Evolutionary conservation across 2,888 invertebrate genomes (phyloP).

Genomic region (Drosophila nigritarsus): DNA sequence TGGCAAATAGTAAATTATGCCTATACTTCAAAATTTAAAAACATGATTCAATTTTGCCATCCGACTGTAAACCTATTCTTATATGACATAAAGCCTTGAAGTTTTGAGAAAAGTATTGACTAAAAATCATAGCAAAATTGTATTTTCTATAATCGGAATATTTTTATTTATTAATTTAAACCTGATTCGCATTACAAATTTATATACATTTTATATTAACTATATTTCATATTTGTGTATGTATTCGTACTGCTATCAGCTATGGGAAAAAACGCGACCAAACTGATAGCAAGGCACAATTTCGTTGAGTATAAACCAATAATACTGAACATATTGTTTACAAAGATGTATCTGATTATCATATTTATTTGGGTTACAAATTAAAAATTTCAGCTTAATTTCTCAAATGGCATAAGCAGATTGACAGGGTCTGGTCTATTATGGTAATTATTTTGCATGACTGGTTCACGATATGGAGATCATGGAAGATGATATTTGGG

Average conservation of each 20-base stretch:
- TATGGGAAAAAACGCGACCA: not conserved
- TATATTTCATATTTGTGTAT: not conserved
- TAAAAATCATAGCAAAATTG: not conserved
- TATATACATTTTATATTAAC: not conserved
- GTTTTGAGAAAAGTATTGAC: not conserved
- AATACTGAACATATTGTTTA: not conserved
- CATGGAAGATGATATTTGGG: constrained; percentile 78
- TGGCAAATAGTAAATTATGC: not conserved
- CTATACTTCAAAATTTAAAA: no score
- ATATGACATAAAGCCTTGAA: no score
- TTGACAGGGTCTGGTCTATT: not conserved
- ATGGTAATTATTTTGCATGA: constrained; percentile 28
- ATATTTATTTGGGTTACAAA: not conserved
- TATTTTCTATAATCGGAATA: not conserved
- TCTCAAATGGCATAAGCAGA: not conserved
- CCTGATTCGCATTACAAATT: not conserved
- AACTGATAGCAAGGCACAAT: constrained; percentile 2
- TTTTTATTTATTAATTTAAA: not conserved
- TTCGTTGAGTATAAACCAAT: not conserved
- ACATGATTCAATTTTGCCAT: not conserved
- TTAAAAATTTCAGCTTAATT: not conserved
- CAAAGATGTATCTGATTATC: not conserved
- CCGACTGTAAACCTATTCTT: not conserved
- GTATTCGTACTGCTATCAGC: not conserved
- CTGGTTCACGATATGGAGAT: constrained; percentile 69